These are phyloP conservation scores for Chironomus tentans DNA, from an alignment of 2,888 invertebrate genomes.

Conservation along the genomic window DNA sequence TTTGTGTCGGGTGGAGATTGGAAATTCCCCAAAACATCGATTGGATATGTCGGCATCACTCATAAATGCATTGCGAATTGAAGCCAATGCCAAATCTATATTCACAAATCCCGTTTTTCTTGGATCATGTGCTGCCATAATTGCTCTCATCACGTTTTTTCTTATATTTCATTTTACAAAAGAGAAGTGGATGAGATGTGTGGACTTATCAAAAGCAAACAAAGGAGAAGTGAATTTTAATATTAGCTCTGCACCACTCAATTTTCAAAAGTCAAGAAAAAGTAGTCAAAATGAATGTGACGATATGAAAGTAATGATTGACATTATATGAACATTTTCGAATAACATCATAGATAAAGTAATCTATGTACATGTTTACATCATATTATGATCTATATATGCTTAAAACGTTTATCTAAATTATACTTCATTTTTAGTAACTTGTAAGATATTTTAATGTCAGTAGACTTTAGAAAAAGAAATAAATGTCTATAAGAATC, in stretches of 20 bases:
- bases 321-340: neutral
- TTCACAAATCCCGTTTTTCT: slow-evolving; percentile 7
- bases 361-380: neutral
- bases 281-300: neutral
- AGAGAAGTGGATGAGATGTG: neutral
- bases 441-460: too few species aligned
- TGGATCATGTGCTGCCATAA: neutral
- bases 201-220: neutral
- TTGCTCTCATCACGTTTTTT: slow-evolving; percentile 1
- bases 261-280: neutral
- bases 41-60: slow-evolving; percentile 37
- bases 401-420: neutral
- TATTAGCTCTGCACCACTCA: neutral
- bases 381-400: neutral
- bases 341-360: neutral
- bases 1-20: slow-evolving; percentile 57
- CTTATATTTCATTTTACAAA: neutral
- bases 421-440: too few species aligned
- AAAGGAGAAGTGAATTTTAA: neutral
- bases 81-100: slow-evolving; percentile 17
- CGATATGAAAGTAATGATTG: neutral
- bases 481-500: neutral
- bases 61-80: slow-evolving; percentile 28
- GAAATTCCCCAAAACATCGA: slow-evolving; percentile 39
- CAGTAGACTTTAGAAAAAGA: neutral